Evolutionary conservation across 1,140 invertebrate genomes (phyloP).

Genomic region (Leptonema lineaticorne): DNA sequence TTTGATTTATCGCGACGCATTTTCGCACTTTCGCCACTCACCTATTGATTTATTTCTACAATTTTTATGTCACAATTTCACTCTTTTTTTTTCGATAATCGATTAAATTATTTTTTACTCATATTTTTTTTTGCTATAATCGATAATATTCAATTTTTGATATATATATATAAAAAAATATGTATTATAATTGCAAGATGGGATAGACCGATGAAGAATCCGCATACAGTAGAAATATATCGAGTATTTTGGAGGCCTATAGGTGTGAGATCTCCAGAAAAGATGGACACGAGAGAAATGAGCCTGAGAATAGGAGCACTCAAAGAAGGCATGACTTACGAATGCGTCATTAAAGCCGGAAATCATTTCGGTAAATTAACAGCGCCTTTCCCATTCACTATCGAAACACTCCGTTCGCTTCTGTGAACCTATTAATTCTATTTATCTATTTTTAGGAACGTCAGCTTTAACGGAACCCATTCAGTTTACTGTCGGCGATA

Average conservation of each 20-base stretch:
- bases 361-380: slow-evolving; percentile 63
- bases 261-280: slow-evolving; percentile 56
- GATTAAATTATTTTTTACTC: not conserved
- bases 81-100: too few relatives aligned
- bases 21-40: too few relatives aligned
- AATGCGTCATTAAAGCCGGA: slow-evolving; percentile 78
- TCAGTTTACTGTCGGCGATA: slow-evolving; percentile 70
- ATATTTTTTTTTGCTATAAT: not conserved
- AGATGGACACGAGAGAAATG: slow-evolving; percentile 72
- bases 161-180: not conserved
- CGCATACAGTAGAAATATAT: slow-evolving; percentile 79
- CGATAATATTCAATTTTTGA: not conserved
- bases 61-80: too few relatives aligned
- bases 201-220: slow-evolving; percentile 79
- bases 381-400: not conserved
- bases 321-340: slow-evolving; percentile 71
- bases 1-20: too few relatives aligned
- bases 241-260: slow-evolving; percentile 66
- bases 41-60: too few relatives aligned
- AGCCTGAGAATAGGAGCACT: slow-evolving; percentile 67
- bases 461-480: slow-evolving; percentile 71
- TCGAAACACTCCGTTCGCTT: not conserved
- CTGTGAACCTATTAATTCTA: too few relatives aligned
- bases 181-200: slow-evolving; percentile 61
- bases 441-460: slow-evolving; percentile 59